Evolutionary conservation across 2,797 vertebrate species (phyloP).

Genomic region (Cetoscarus ocellatus): DNA sequence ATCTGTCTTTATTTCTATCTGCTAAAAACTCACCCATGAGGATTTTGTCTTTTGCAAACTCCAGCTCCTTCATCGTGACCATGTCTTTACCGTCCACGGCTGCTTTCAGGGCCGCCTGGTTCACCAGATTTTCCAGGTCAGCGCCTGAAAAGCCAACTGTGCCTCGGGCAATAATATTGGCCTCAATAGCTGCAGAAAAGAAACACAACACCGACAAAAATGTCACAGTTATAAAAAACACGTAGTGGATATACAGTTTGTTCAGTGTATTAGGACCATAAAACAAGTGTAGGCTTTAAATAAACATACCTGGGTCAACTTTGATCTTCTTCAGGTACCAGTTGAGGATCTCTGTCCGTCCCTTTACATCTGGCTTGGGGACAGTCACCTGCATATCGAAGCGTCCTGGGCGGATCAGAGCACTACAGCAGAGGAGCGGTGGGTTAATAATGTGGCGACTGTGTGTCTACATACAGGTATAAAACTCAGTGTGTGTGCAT

Average conservation of each 20-base stretch:
- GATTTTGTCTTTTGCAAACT: conserved; percentile 99
- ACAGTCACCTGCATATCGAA: conserved; percentile 99
- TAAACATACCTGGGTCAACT: conserved; percentile 85
- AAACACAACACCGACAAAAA: not conserved
- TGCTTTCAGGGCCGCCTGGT: conserved; percentile 98
- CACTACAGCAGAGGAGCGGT: conserved; percentile 75
- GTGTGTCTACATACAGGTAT: not conserved
- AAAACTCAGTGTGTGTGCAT: not conserved
- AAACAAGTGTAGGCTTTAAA: not conserved
- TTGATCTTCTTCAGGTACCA: conserved; percentile 99
- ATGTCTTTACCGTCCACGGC: conserved; percentile 97
- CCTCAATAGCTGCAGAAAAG: conserved; percentile 88
- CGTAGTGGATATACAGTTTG: too few species aligned
- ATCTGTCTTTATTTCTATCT: too few species aligned
- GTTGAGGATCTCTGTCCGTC: conserved; percentile 97
- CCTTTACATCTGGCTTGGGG: conserved; percentile 95
- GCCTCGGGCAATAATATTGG: conserved; percentile 95
- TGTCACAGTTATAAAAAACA: not conserved
- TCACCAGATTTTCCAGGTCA: conserved; percentile 98
- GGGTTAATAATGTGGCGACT: not conserved
- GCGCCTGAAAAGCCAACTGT: conserved; percentile 99
- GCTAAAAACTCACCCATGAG: conserved; percentile 90
- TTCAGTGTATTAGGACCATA: too few species aligned
- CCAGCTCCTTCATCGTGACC: conserved; percentile 97
- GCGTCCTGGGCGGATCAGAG: conserved; percentile 95